Evolutionary conservation across 2,888 invertebrate genomes (phyloP).

Genomic region (Meloe dianella): DNA sequence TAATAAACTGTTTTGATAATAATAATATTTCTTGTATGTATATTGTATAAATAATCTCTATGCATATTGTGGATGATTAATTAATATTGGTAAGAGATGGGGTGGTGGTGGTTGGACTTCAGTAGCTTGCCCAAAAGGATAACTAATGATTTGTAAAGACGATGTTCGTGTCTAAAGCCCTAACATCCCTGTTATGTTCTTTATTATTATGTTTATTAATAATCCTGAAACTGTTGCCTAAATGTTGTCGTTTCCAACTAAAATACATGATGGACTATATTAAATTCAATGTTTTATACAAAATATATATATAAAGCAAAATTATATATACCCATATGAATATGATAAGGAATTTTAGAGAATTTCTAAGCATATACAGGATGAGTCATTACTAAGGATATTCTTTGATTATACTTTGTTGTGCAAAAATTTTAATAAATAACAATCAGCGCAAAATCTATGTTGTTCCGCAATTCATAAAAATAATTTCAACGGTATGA

Average conservation of each 20-base stretch:
- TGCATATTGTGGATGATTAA: slow-evolving; percentile 55
- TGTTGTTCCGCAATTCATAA: too few relatives aligned
- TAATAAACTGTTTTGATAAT: background rate
- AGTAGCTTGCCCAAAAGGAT: slow-evolving; percentile 54
- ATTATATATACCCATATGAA: background rate
- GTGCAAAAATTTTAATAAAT: too few relatives aligned
- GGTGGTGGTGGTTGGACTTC: slow-evolving; percentile 39
- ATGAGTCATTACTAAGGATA: too few relatives aligned
- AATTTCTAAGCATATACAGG: too few relatives aligned
- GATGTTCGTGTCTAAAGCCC: slow-evolving; percentile 51
- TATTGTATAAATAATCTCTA: slow-evolving; percentile 38
- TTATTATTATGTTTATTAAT: slow-evolving; percentile 36
- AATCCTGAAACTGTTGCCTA: slow-evolving; percentile 21
- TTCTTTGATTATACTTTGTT: too few relatives aligned
- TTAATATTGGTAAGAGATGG: slow-evolving; percentile 48
- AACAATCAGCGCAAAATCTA: too few relatives aligned
- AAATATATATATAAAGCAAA: background rate
- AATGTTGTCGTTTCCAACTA: background rate
- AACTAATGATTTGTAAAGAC: slow-evolving; percentile 60
- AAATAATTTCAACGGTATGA: too few relatives aligned
- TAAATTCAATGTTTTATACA: background rate
- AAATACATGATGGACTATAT: slow-evolving; percentile 2
- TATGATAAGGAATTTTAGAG: background rate
- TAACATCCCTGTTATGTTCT: slow-evolving; percentile 42
- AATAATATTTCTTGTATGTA: background rate